Percentiles rank a stretch among this genome's conserved stretches.
Conservation (phyloP, 1,140 invertebrate species). For the Brachionus koreanus region DNA sequence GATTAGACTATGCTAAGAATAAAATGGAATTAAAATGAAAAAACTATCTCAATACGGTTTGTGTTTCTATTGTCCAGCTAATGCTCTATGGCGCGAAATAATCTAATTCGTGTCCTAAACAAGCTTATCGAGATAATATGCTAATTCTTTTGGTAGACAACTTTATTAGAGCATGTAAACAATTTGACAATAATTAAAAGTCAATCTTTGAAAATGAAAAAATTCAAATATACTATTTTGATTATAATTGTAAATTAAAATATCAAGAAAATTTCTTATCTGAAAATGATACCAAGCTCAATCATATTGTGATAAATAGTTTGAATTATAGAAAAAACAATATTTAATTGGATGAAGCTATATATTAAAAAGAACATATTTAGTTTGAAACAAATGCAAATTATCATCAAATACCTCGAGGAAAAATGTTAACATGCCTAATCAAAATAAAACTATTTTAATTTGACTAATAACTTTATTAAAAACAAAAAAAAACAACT, state of each 20-base stretch:
- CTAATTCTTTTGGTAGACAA: neutral
- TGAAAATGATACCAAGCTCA: neutral
- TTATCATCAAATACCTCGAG: neutral
- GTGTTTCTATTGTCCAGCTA: neutral
- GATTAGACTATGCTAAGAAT: neutral
- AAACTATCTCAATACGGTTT: neutral
- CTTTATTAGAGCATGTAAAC: conserved; percentile 4
- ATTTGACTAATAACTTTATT: neutral
- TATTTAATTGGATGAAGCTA: neutral
- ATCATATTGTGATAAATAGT: neutral
- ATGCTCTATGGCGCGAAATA: conserved; percentile 8
- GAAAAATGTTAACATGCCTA: neutral
- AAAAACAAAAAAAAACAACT: neutral
- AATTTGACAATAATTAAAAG: neutral
- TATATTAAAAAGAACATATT: neutral
- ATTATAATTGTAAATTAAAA: neutral
- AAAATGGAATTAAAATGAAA: neutral
- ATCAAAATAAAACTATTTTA: neutral
- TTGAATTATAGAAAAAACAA: neutral
- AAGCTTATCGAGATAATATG: conserved; percentile 15
- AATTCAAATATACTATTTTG: neutral
- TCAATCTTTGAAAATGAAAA: neutral
- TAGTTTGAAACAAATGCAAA: neutral
- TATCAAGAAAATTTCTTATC: neutral
- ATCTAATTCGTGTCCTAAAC: neutral